These are phyloP conservation scores for Empis livida DNA, from an alignment of 2,888 invertebrate species.

Conservation along the genomic window DNA sequence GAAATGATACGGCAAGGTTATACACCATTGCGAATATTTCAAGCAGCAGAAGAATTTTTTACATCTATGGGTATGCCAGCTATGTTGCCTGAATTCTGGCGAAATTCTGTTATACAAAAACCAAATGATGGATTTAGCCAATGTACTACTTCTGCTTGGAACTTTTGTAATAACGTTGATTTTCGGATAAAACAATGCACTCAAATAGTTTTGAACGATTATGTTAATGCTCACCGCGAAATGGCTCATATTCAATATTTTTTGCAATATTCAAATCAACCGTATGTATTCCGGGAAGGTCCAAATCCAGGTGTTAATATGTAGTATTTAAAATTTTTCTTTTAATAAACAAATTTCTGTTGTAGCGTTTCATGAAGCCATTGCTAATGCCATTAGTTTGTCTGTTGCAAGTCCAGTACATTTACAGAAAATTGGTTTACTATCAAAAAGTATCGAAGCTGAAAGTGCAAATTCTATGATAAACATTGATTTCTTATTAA, in stretches of 20 bases:
- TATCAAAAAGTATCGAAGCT: conserved; percentile 43
- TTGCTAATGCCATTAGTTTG: conserved; percentile 65
- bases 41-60: conserved; percentile 73
- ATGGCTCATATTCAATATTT: conserved; percentile 76
- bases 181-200: conserved; percentile 79
- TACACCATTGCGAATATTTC: conserved; percentile 64
- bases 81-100: conserved; percentile 76
- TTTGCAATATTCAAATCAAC: conserved; percentile 61
- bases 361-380: conserved; percentile 72
- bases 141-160: conserved; percentile 72
- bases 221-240: conserved; percentile 68
- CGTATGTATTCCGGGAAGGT: conserved; percentile 62
- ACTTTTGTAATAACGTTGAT: conserved; percentile 71
- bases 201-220: conserved; percentile 60
- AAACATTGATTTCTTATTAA: conserved; percentile 43
- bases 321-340: too few species aligned
- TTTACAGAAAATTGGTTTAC: conserved; percentile 55
- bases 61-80: conserved; percentile 66
- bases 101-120: conserved; percentile 62
- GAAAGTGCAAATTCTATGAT: conserved; percentile 16
- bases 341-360: conserved; percentile 12
- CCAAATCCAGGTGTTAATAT: conserved; percentile 58
- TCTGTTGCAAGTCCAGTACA: conserved; percentile 68
- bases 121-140: conserved; percentile 54
- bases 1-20: conserved; percentile 64